phyloP scores from a whole-genome alignment of 2,113 vertebrate species.

The Sturnira hondurensis region DNA sequence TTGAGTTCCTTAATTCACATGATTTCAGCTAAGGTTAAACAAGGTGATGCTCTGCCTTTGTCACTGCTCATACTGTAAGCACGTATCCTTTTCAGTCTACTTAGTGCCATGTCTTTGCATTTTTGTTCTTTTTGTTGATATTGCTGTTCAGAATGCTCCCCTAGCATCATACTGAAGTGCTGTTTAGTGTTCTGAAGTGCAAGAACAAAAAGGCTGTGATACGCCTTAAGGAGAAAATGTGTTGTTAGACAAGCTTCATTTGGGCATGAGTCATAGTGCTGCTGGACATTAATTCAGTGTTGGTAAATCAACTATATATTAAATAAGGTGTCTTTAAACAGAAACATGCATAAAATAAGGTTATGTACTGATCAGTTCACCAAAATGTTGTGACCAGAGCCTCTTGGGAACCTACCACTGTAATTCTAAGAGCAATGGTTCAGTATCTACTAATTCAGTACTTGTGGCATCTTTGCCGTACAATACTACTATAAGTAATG shows the following conservation, averaged over 20 bases:
- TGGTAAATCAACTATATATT: not conserved
- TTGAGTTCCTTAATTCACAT: not conserved
- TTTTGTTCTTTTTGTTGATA: not conserved
- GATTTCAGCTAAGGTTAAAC: not conserved
- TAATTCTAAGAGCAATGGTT: not conserved
- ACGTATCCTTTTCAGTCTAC: not conserved
- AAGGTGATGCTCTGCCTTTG: not conserved
- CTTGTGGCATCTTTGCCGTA: not conserved
- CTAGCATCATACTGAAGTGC: not conserved
- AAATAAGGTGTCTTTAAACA: not conserved
- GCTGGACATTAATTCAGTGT: not conserved
- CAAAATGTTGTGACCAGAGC: not conserved
- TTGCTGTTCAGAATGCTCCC: not conserved
- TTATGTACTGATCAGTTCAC: not conserved
- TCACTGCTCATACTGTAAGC: not conserved
- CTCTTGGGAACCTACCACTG: not conserved
- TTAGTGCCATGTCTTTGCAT: not conserved
- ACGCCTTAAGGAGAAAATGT: not conserved
- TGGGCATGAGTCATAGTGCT: not conserved
- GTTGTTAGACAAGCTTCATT: not conserved
- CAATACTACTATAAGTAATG: not conserved
- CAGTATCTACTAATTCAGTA: not conserved
- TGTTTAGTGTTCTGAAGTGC: not conserved
- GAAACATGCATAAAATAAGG: not conserved
- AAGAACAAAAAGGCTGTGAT: not conserved